Percentiles rank a stretch among this genome's conserved stretches.
These are phyloP conservation scores for Masticophis lateralis DNA, from an alignment of 2,797 vertebrate genomes.

Conservation along the genomic window DNA sequence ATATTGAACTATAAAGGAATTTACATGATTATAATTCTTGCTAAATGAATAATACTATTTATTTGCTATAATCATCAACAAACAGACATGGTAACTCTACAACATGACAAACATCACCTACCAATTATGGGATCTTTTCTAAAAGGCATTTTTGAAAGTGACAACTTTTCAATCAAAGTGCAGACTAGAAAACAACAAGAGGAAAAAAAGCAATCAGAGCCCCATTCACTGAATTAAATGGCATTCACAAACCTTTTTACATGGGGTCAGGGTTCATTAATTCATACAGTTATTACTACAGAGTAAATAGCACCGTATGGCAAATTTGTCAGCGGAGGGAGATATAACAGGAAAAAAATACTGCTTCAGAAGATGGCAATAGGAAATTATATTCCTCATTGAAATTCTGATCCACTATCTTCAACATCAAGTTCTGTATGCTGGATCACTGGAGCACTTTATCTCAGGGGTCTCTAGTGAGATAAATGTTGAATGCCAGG, in stretches of 20 bases:
- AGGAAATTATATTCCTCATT: background rate
- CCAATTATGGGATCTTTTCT: constrained; percentile 80
- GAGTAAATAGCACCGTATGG: background rate
- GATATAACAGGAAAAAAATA: background rate
- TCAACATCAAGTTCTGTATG: background rate
- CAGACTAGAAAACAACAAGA: constrained; percentile 78
- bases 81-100: background rate
- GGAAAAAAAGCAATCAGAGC: background rate
- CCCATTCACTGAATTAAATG: background rate
- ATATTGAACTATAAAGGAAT: background rate
- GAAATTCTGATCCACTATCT: background rate
- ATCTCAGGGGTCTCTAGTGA: background rate
- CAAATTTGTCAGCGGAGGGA: background rate
- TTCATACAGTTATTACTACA: background rate
- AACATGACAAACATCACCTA: constrained; percentile 66
- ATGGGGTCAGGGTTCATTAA: background rate
- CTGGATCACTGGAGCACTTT: background rate
- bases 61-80: background rate
- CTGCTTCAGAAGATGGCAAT: background rate
- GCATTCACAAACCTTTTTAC: background rate
- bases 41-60: background rate
- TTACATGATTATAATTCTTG: background rate
- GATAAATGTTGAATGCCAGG: background rate
- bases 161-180: constrained; percentile 86
- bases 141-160: constrained; percentile 87